Percentiles rank a stretch among this genome's conserved stretches.
These are phyloP conservation scores for Ochotona curzoniae DNA, from an alignment of 2,113 vertebrate species.

Conservation along the genomic window DNA sequence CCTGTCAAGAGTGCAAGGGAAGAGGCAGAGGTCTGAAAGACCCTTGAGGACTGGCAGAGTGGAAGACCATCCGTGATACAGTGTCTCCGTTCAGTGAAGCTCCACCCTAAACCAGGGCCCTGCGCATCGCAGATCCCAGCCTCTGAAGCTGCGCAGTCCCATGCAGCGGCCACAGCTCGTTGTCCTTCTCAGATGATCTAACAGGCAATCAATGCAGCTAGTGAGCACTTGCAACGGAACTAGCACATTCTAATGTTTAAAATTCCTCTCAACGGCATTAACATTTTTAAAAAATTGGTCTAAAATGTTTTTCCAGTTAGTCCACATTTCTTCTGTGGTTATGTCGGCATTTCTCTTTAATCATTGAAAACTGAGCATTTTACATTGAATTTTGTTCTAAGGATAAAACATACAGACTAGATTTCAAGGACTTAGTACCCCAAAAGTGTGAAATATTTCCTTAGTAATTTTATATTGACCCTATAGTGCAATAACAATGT, in stretches of 20 bases:
- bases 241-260: background rate
- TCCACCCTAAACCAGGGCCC: background rate
- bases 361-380: conserved; percentile 30
- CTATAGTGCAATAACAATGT: background rate
- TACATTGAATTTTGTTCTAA: background rate
- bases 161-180: background rate
- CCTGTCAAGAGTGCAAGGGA: background rate
- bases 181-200: background rate
- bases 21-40: background rate
- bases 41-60: background rate
- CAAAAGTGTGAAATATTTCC: background rate
- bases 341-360: background rate
- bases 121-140: background rate
- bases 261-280: conserved; percentile 36
- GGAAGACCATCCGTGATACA: background rate
- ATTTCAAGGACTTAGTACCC: conserved; percentile 20
- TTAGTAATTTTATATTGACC: conserved; percentile 33
- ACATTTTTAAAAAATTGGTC: background rate
- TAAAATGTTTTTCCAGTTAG: conserved; percentile 14
- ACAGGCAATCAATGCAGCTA: background rate
- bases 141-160: background rate
- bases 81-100: background rate
- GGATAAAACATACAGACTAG: background rate
- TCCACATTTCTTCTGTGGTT: background rate
- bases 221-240: background rate